These are phyloP conservation scores for Heliconius nattereri DNA, from an alignment of 1,140 invertebrate species.

Conservation along the genomic window DNA sequence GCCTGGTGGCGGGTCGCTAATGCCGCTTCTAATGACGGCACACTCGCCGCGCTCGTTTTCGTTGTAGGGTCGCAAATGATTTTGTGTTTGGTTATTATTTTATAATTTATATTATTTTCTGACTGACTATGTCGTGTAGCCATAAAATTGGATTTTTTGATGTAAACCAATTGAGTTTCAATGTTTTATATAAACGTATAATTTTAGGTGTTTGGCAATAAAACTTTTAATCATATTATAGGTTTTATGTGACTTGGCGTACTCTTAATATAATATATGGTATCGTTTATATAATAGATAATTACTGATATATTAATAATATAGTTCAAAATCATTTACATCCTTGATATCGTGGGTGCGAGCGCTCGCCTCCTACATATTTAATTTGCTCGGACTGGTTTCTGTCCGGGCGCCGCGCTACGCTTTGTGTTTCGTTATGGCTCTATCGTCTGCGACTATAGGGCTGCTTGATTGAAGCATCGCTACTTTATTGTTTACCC, in stretches of 20 bases:
- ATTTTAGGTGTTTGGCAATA: too few species aligned
- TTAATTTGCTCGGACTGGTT: conserved; percentile 79
- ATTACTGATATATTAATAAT: neutral
- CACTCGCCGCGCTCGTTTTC: conserved; percentile 54
- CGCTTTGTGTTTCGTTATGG: conserved; percentile 75
- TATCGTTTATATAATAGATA: neutral
- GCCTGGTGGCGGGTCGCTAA: conserved; percentile 70
- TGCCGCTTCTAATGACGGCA: conserved; percentile 74
- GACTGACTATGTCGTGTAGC: too few species aligned
- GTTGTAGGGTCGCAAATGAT: conserved; percentile 54
- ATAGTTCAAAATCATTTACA: conserved; percentile 31
- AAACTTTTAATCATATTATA: too few species aligned
- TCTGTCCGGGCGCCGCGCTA: conserved; percentile 67
- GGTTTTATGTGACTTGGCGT: neutral
- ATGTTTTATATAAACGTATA: too few species aligned
- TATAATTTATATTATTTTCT: conserved; percentile 7
- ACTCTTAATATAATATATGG: neutral
- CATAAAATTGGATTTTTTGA: neutral
- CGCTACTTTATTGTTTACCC: conserved; percentile 55
- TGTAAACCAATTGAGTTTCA: neutral
- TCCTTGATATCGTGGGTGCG: conserved; percentile 67
- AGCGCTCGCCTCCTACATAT: conserved; percentile 78
- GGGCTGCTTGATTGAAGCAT: conserved; percentile 60
- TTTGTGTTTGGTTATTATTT: conserved; percentile 22
- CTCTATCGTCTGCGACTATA: conserved; percentile 64